phyloP scores from a whole-genome alignment of 1,140 invertebrate genomes.

The Philaenus spumarius region DNA sequence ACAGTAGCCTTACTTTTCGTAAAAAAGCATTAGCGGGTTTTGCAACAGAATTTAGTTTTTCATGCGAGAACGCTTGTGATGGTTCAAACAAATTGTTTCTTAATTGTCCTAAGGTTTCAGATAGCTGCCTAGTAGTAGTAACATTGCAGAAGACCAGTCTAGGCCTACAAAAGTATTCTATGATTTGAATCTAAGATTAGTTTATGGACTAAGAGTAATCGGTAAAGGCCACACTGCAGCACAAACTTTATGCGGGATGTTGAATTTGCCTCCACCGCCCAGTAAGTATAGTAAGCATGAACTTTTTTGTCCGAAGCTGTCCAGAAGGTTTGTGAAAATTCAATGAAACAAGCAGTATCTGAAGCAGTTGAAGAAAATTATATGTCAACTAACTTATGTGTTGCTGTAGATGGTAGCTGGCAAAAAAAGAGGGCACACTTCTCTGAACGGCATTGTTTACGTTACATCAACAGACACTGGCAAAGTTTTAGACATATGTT shows the following conservation, averaged over 20 bases:
- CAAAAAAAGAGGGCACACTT: constrained; percentile 9
- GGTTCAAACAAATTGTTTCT: neutral
- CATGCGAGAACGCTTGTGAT: neutral
- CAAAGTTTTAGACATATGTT: constrained; percentile 21
- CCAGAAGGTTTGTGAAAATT: neutral
- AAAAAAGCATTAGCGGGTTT: neutral
- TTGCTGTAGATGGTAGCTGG: constrained; percentile 14
- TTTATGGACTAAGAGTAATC: constrained; percentile 6
- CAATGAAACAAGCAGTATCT: constrained; percentile 15
- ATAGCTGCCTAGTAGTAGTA: neutral
- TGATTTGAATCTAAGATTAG: constrained; percentile 11
- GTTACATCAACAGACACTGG: constrained; percentile 17
- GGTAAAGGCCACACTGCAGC: constrained; percentile 10
- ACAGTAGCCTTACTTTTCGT: neutral
- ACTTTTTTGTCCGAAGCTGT: neutral
- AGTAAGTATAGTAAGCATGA: neutral
- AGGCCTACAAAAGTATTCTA: neutral
- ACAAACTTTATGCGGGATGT: constrained; percentile 11
- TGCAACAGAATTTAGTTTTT: neutral
- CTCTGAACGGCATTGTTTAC: constrained; percentile 11
- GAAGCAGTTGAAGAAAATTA: constrained; percentile 17
- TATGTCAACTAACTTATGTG: neutral
- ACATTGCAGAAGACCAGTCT: too few species aligned
- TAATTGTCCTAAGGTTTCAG: neutral
- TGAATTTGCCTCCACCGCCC: constrained; percentile 18